These are phyloP conservation scores for Benthosema pterotum DNA, from an alignment of 2,797 vertebrate species.

Conservation along the genomic window DNA sequence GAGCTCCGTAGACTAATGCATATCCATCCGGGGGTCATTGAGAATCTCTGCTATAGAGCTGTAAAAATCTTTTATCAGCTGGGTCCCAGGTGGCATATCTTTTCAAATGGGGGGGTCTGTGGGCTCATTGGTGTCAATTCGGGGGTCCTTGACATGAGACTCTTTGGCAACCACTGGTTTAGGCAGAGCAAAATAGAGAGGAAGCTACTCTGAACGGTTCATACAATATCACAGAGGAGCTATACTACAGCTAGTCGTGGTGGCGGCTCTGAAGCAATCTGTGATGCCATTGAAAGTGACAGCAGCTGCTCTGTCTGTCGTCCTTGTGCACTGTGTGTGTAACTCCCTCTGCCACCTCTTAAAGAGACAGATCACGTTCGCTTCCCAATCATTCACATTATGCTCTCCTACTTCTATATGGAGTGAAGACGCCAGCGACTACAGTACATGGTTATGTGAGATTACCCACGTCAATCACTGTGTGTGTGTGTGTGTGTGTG, in stretches of 20 bases:
- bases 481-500: constrained; percentile 5
- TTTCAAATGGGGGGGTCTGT: no score
- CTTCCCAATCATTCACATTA: constrained; percentile 38
- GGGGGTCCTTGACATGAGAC: no score
- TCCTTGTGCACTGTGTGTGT: constrained; percentile 61
- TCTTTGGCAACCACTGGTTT: no score
- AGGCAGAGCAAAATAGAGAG: constrained; percentile 13
- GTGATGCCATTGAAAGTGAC: constrained; percentile 78
- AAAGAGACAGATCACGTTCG: constrained; percentile 70
- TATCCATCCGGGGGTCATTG: no score
- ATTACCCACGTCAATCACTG: not conserved
- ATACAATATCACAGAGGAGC: constrained; percentile 38
- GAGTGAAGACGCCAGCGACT: constrained; percentile 18
- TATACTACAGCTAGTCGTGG: constrained; percentile 39
- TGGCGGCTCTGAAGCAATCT: constrained; percentile 58
- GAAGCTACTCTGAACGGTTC: constrained; percentile 41
- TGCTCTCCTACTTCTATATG: constrained; percentile 16
- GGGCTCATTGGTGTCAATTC: no score
- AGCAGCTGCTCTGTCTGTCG: constrained; percentile 74
- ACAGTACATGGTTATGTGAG: constrained; percentile 12
- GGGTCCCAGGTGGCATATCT: no score
- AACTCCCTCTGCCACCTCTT: constrained; percentile 62
- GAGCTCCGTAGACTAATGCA: no score
- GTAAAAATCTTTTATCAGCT: no score
- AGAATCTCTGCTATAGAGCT: no score